Percentiles rank a stretch among this genome's conserved stretches.
phyloP scores from a whole-genome alignment of 2,888 invertebrate genomes.

The Drosophila parthenogenetica region DNA sequence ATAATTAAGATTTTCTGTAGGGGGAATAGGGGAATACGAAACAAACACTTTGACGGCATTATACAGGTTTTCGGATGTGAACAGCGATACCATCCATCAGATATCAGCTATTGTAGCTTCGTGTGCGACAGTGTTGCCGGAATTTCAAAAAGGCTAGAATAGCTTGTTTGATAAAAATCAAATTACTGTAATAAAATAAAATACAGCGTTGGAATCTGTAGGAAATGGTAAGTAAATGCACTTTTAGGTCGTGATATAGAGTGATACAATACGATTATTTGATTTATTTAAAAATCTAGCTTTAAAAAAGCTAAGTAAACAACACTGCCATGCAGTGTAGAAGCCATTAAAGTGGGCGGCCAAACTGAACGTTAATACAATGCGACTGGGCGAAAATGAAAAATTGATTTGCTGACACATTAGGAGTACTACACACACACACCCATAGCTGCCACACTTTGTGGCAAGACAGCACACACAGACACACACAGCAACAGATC shows the following conservation, averaged over 20 bases:
- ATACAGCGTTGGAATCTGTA: too few species aligned
- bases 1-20: conserved; percentile 36
- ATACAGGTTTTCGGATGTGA: conserved; percentile 23
- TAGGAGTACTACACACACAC: conserved; percentile 10
- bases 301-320: neutral
- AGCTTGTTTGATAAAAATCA: neutral
- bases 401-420: conserved; percentile 56
- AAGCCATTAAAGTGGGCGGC: conserved; percentile 40
- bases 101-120: conserved; percentile 5
- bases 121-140: neutral
- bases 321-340: neutral
- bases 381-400: conserved; percentile 29
- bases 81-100: conserved; percentile 15
- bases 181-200: too few species aligned
- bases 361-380: conserved; percentile 4
- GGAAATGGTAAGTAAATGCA: too few species aligned
- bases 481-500: neutral
- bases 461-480: conserved; percentile 1
- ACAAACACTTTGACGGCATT: neutral
- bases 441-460: conserved; percentile 5
- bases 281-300: too few species aligned
- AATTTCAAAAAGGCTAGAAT: neutral
- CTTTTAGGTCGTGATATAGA: too few species aligned
- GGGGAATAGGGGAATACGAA: neutral
- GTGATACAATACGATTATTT: too few species aligned